Conservation (phyloP, 2,113 vertebrate genomes). For the Rhineura floridana region DNA sequence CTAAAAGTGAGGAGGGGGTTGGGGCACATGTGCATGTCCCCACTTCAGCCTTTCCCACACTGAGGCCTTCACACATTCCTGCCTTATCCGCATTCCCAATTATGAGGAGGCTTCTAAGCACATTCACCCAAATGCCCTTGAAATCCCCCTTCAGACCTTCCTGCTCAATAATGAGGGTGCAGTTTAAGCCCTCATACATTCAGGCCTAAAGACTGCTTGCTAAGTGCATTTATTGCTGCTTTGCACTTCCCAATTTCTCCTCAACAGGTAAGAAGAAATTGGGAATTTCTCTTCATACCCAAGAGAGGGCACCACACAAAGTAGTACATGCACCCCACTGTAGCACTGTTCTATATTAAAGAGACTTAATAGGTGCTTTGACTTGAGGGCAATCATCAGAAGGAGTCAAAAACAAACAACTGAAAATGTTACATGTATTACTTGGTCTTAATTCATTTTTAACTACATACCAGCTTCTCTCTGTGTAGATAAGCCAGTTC, state of each 20-base stretch:
- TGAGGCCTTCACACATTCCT: no score
- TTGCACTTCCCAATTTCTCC: background rate
- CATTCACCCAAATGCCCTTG: background rate
- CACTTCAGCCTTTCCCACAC: no score
- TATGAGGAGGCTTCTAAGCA: background rate
- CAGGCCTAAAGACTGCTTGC: background rate
- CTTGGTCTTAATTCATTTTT: background rate
- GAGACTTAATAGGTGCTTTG: background rate
- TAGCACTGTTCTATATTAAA: background rate
- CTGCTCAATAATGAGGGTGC: background rate
- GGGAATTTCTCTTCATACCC: background rate
- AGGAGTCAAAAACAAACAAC: background rate
- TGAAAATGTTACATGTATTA: fast-evolving
- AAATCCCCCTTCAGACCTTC: background rate
- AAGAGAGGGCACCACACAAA: background rate
- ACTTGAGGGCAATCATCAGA: background rate
- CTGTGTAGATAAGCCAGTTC: slow-evolving; percentile 52
- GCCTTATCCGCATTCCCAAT: no score
- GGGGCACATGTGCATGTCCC: no score
- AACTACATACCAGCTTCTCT: slow-evolving; percentile 73
- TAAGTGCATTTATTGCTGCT: background rate
- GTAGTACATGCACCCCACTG: background rate
- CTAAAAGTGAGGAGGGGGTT: no score
- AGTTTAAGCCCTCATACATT: background rate
- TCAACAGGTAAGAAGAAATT: background rate